phyloP scores from a whole-genome alignment of 1,140 invertebrate genomes.

The Anagrus nilaparvatae region DNA sequence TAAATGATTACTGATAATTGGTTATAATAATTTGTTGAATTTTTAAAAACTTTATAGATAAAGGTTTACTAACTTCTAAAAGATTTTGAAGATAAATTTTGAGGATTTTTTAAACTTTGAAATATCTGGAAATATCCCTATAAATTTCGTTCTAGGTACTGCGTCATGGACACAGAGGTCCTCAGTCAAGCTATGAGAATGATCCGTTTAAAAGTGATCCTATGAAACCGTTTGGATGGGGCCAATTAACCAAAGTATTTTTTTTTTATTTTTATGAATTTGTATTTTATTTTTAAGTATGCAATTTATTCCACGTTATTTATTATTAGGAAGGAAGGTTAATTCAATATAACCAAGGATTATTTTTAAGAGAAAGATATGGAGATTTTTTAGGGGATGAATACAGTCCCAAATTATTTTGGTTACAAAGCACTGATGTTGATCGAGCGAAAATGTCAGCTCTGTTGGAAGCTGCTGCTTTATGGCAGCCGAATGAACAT shows the following conservation, averaged over 20 bases:
- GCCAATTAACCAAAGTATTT: slow-evolving; percentile 68
- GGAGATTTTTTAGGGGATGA: slow-evolving; percentile 45
- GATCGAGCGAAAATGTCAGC: slow-evolving; percentile 68
- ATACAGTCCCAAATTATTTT: slow-evolving; percentile 53
- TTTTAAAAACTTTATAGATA: no score
- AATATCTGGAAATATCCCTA: no score
- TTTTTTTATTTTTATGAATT: no score
- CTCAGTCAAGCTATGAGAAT: slow-evolving; percentile 62
- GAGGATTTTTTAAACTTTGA: no score
- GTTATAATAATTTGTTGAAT: no score
- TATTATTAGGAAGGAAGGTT: slow-evolving; percentile 55
- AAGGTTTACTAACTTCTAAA: no score
- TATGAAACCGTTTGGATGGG: slow-evolving; percentile 63
- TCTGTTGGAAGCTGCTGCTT: slow-evolving; percentile 56
- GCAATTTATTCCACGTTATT: no score
- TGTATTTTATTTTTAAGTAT: no score
- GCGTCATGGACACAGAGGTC: slow-evolving; percentile 69
- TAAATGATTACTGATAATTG: no score
- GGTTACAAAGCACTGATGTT: slow-evolving; percentile 59
- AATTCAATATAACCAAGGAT: slow-evolving; percentile 51
- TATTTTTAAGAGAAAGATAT: slow-evolving; percentile 52
- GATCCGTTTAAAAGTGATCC: slow-evolving; percentile 57
- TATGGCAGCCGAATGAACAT: slow-evolving; percentile 52
- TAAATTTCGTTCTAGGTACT: no score
- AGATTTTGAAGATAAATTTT: no score